phyloP scores from a whole-genome alignment of 2,888 invertebrate species.

The Masnerella sp. region DNA sequence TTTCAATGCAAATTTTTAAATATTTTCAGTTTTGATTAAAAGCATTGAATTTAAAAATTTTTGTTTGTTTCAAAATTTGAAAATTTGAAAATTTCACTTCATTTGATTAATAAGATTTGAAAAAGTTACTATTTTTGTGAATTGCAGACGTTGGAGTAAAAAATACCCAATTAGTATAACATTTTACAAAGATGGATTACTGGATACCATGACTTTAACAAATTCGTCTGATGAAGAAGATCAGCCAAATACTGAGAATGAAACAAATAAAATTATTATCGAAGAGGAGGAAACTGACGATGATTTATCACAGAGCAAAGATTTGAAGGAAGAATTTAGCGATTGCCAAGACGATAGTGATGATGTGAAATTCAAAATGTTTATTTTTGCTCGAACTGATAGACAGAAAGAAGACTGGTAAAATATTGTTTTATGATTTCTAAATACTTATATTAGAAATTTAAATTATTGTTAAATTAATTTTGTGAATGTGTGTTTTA shows the following conservation, averaged over 20 bases:
- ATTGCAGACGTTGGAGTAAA: slow-evolving; percentile 88
- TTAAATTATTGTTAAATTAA: not conserved
- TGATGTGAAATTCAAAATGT: slow-evolving; percentile 76
- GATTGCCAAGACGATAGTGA: slow-evolving; percentile 69
- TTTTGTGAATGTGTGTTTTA: slow-evolving; percentile 61
- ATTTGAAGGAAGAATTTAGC: slow-evolving; percentile 68
- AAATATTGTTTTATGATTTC: too few species aligned
- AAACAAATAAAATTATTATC: slow-evolving; percentile 75
- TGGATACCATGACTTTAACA: slow-evolving; percentile 66
- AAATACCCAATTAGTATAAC: slow-evolving; percentile 93
- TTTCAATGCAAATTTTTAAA: too few species aligned
- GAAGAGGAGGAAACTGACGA: slow-evolving; percentile 79
- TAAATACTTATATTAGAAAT: not conserved
- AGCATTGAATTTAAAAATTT: too few species aligned
- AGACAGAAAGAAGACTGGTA: slow-evolving; percentile 96
- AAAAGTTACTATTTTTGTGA: slow-evolving; percentile 5
- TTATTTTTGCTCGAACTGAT: slow-evolving; percentile 88
- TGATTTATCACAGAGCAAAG: slow-evolving; percentile 67
- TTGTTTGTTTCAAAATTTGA: too few species aligned
- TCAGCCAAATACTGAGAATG: slow-evolving; percentile 63
- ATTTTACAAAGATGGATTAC: slow-evolving; percentile 78
- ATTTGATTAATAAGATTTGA: not conserved
- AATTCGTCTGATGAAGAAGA: slow-evolving; percentile 74
- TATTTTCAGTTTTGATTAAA: too few species aligned
- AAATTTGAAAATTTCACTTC: too few species aligned